These are phyloP conservation scores for Cerastis leucographa DNA, from an alignment of 2,888 invertebrate species.

Conservation along the genomic window DNA sequence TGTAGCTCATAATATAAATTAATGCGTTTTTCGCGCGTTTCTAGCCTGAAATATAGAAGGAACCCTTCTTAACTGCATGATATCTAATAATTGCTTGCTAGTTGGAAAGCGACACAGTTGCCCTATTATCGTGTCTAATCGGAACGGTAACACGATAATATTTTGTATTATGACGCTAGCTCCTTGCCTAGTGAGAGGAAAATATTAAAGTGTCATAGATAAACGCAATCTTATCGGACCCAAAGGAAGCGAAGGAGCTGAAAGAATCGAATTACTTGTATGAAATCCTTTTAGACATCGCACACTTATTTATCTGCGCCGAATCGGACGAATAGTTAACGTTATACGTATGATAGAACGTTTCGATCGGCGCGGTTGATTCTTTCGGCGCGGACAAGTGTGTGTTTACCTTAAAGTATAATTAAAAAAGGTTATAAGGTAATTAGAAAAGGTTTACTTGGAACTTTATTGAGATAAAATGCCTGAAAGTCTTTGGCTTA, in stretches of 20 bases:
- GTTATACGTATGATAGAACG: background rate
- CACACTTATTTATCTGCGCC: too few species aligned
- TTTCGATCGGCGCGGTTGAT: background rate
- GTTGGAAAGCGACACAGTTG: slow-evolving; percentile 34
- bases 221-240: background rate
- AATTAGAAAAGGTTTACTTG: background rate
- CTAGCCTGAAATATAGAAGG: background rate
- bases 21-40: background rate
- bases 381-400: background rate
- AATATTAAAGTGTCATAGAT: slow-evolving; percentile 43
- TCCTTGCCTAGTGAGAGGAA: slow-evolving; percentile 40
- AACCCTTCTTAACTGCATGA: slow-evolving; percentile 9
- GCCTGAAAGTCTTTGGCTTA: background rate
- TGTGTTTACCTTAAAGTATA: background rate
- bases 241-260: background rate
- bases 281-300: background rate
- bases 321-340: background rate
- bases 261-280: background rate
- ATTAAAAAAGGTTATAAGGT: background rate
- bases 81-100: slow-evolving; percentile 37
- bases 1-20: background rate
- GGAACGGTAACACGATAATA: slow-evolving; percentile 54
- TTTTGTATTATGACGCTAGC: slow-evolving; percentile 52
- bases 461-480: background rate
- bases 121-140: slow-evolving; percentile 57